phyloP scores from a whole-genome alignment of 1,140 invertebrate species.

The Proctacanthus coquilletti region DNA sequence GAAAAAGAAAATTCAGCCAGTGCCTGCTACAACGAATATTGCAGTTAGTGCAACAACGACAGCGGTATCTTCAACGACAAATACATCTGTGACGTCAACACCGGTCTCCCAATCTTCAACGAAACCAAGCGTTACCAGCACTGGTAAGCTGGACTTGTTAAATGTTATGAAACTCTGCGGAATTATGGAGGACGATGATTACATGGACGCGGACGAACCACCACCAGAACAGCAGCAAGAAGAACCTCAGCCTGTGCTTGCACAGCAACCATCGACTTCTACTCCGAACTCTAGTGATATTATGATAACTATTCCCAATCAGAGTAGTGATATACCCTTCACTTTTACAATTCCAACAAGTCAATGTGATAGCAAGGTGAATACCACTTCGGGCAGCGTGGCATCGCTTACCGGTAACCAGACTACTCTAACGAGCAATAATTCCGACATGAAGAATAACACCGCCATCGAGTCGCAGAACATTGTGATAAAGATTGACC shows the following conservation, averaged over 20 bases:
- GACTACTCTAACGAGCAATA: neutral
- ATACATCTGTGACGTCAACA: slow-evolving; percentile 13
- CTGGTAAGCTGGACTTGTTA: slow-evolving; percentile 35
- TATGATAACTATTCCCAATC: slow-evolving; percentile 30
- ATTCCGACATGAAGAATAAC: neutral
- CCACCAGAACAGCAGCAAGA: neutral
- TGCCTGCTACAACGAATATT: slow-evolving; percentile 22
- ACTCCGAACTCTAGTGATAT: slow-evolving; percentile 15
- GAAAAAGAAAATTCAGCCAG: slow-evolving; percentile 14
- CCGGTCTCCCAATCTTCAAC: slow-evolving; percentile 2
- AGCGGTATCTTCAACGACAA: slow-evolving; percentile 18
- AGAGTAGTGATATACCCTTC: slow-evolving; percentile 25
- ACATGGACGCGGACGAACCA: slow-evolving; percentile 13
- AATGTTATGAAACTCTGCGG: slow-evolving; percentile 39
- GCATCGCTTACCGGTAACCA: neutral
- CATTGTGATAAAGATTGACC: slow-evolving; percentile 30
- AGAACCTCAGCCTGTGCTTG: slow-evolving; percentile 5
- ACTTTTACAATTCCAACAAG: slow-evolving; percentile 26
- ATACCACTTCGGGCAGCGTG: too few relatives aligned
- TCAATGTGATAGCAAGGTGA: slow-evolving; percentile 2
- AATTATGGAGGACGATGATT: slow-evolving; percentile 27
- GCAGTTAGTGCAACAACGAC: slow-evolving; percentile 18
- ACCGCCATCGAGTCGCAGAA: slow-evolving; percentile 19
- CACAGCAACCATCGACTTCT: slow-evolving; percentile 6
- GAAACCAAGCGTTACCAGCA: slow-evolving; percentile 23